Conservation (phyloP, 2,797 vertebrate species). For the Pseudochaenichthys georgianus region DNA sequence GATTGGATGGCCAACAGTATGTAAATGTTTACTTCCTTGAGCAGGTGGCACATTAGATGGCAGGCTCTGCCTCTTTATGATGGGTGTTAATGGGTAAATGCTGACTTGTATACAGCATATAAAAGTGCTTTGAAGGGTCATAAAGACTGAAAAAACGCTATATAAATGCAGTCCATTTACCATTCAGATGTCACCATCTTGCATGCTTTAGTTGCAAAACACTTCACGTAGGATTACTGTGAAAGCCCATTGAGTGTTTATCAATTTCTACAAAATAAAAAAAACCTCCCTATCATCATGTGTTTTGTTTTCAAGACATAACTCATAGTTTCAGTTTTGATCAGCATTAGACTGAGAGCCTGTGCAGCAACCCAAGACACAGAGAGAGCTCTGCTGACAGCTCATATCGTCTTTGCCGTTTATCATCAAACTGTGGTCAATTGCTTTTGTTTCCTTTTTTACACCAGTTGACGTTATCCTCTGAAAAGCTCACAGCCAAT, state of each 20-base stretch:
- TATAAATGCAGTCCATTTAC: too few species aligned
- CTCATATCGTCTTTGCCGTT: conserved; percentile 75
- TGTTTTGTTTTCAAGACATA: conserved; percentile 70
- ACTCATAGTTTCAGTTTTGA: conserved; percentile 78
- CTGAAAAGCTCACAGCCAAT: conserved; percentile 66
- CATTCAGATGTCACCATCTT: not conserved
- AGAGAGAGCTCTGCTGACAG: conserved; percentile 67
- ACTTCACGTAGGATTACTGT: conserved; percentile 36
- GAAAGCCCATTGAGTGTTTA: conserved; percentile 57
- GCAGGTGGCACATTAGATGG: too few species aligned
- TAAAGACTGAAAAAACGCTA: too few species aligned
- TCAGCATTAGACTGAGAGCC: conserved; percentile 66
- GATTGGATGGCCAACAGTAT: too few species aligned
- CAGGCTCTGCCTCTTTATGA: too few species aligned
- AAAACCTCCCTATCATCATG: conserved; percentile 56
- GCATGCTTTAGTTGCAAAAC: conserved; percentile 33
- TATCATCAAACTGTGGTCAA: conserved; percentile 70
- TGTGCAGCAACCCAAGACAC: conserved; percentile 61
- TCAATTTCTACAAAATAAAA: conserved; percentile 48
- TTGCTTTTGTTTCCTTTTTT: conserved; percentile 63
- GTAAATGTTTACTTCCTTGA: too few species aligned
- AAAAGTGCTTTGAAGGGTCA: too few species aligned
- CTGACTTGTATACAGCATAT: too few species aligned
- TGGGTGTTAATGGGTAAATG: too few species aligned
- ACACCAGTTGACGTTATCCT: conserved; percentile 58